These are phyloP conservation scores for Limnodromus scolopaceus DNA, from an alignment of 2,797 vertebrate species.

Conservation along the genomic window DNA sequence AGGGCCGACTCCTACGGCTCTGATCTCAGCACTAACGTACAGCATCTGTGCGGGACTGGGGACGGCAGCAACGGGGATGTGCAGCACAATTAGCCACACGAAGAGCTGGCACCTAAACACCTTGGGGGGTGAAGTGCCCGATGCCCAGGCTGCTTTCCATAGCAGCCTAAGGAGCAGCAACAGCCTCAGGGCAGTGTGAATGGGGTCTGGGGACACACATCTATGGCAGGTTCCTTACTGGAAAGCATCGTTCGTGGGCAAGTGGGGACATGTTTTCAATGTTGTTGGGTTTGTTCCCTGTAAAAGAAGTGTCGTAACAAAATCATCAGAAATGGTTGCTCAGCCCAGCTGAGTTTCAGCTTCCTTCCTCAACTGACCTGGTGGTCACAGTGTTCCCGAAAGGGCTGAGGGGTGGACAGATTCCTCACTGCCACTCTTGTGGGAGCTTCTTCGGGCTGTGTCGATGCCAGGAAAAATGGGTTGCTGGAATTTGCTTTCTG, in stretches of 20 bases:
- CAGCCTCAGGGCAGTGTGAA: neutral
- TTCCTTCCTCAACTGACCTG: neutral
- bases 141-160: neutral
- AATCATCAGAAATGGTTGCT: neutral
- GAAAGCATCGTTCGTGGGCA: neutral
- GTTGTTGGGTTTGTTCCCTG: neutral
- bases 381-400: neutral
- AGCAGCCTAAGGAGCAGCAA: neutral
- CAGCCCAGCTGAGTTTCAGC: neutral
- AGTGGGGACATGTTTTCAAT: neutral
- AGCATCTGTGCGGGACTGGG: slow-evolving; percentile 45
- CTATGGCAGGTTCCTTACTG: neutral
- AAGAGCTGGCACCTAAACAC: neutral
- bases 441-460: neutral
- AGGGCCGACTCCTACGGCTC: slow-evolving; percentile 63
- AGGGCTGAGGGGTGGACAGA: neutral
- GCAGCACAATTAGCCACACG: neutral
- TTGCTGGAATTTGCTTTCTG: neutral
- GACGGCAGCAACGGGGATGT: neutral
- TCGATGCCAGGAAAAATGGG: neutral
- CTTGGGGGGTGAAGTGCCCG: neutral
- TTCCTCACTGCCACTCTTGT: neutral
- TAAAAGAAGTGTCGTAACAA: neutral
- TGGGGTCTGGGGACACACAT: neutral
- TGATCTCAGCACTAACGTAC: slow-evolving; percentile 38